Percentiles rank a stretch among this genome's conserved stretches.
These are phyloP conservation scores for Agrochola macilenta DNA, from an alignment of 2,888 invertebrate genomes.

Conservation along the genomic window DNA sequence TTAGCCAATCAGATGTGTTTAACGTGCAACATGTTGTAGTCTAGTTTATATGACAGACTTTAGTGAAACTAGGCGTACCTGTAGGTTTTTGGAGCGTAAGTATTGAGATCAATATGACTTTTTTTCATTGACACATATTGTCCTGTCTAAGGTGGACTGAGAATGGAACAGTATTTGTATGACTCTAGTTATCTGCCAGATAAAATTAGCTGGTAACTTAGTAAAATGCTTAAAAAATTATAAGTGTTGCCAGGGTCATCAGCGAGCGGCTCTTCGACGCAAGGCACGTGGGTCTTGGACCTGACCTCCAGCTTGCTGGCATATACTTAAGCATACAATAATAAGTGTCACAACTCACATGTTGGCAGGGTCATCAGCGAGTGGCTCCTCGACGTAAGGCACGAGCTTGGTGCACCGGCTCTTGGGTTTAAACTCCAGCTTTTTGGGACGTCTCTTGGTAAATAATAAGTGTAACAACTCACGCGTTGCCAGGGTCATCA, in stretches of 20 bases:
- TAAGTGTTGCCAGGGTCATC: neutral
- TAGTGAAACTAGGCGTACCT: neutral
- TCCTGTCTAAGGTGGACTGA: neutral
- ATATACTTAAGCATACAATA: too few relatives aligned
- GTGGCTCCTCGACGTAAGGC: too few relatives aligned
- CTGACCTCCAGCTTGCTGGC: neutral
- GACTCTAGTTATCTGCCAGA: neutral
- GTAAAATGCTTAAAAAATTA: neutral
- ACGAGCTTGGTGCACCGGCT: neutral
- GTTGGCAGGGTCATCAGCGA: too few relatives aligned
- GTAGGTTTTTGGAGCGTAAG: neutral
- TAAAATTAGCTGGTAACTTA: neutral
- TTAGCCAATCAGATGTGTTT: slow-evolving; percentile 6
- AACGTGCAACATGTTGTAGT: neutral
- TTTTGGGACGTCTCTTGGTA: neutral
- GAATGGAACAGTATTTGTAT: neutral
- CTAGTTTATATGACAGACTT: neutral
- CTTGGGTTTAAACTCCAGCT: neutral
- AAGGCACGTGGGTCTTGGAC: neutral
- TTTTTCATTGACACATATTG: neutral
- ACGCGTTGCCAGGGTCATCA: slow-evolving; percentile 82
- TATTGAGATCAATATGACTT: neutral
- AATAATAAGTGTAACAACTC: slow-evolving; percentile 67
- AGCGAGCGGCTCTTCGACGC: neutral
- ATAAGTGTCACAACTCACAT: too few relatives aligned